A percentile compares a stretch with the other conserved stretches of the same genome.
phyloP scores from a whole-genome alignment of 2,797 vertebrate genomes.

The Potorous gilbertii region DNA sequence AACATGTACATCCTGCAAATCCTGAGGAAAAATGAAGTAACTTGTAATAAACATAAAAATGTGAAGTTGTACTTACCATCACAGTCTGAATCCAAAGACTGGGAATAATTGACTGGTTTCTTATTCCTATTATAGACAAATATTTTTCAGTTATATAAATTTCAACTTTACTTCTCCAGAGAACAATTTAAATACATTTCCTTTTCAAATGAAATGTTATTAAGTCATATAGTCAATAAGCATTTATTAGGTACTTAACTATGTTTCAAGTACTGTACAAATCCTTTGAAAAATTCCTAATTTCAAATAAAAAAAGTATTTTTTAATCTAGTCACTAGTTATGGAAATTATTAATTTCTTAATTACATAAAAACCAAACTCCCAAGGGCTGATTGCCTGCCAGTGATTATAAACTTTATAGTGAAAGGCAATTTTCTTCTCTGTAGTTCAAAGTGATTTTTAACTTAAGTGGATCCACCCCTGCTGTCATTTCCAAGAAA shows the following conservation, averaged over 20 bases:
- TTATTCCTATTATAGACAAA: constrained; percentile 85
- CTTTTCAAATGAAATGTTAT: neutral
- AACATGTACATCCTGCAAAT: too few relatives aligned
- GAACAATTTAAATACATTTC: neutral
- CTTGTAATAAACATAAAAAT: constrained; percentile 31
- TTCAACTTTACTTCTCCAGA: neutral
- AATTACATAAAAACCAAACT: neutral
- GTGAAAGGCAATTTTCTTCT: neutral
- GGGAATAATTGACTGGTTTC: constrained; percentile 90
- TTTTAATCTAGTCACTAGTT: too few relatives aligned
- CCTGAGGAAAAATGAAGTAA: constrained; percentile 16
- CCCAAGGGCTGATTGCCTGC: neutral
- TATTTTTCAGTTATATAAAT: constrained; percentile 42
- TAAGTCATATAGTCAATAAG: neutral
- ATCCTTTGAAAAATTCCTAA: neutral
- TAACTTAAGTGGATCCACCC: neutral
- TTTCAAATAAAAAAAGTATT: neutral
- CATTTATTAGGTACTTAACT: neutral
- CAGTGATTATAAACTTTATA: neutral
- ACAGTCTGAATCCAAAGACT: constrained; percentile 87
- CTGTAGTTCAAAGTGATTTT: neutral
- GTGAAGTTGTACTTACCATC: constrained; percentile 83
- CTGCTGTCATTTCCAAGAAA: neutral
- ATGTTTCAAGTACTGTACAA: neutral
- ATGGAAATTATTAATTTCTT: neutral